A percentile compares a stretch with the other conserved stretches of the same genome.
Conservation (phyloP, 2,888 invertebrate species). For the Tenthredo distinguenda region DNA sequence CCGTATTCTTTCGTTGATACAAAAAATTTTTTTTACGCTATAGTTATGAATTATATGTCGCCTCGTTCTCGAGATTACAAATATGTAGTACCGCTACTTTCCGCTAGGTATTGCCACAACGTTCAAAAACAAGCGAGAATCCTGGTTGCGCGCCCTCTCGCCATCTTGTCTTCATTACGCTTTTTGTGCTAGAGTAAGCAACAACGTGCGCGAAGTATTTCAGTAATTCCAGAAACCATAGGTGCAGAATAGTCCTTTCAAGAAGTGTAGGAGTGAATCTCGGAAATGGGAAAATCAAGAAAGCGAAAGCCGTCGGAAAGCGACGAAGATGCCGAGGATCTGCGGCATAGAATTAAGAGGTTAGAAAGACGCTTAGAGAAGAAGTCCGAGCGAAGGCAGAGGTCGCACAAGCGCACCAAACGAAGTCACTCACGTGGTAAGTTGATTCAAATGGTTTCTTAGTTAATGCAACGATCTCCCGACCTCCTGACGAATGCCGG, state of each 20-base stretch:
- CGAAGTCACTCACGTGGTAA: not conserved
- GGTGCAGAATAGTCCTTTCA: not conserved
- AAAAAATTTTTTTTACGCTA: no score
- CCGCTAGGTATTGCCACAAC: no score
- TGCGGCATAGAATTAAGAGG: not conserved
- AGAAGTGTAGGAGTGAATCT: not conserved
- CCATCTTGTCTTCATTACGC: constrained; percentile 3
- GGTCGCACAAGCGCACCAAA: constrained; percentile 2
- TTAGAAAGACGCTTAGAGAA: constrained; percentile 3
- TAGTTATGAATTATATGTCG: no score
- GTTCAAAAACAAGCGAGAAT: not conserved
- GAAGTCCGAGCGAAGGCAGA: not conserved
- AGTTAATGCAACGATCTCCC: not conserved
- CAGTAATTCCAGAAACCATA: not conserved
- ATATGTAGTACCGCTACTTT: no score
- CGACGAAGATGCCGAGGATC: constrained; percentile 3
- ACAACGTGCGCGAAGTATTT: not conserved
- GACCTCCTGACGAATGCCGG: not conserved
- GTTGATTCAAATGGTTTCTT: not conserved
- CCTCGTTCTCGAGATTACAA: no score
- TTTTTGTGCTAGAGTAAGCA: constrained; percentile 3
- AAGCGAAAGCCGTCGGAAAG: not conserved
- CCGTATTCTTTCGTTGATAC: no score
- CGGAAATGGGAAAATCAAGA: not conserved
- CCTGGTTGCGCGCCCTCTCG: not conserved